Conservation (phyloP, 2,888 invertebrate genomes). For the Netelia melanura region DNA sequence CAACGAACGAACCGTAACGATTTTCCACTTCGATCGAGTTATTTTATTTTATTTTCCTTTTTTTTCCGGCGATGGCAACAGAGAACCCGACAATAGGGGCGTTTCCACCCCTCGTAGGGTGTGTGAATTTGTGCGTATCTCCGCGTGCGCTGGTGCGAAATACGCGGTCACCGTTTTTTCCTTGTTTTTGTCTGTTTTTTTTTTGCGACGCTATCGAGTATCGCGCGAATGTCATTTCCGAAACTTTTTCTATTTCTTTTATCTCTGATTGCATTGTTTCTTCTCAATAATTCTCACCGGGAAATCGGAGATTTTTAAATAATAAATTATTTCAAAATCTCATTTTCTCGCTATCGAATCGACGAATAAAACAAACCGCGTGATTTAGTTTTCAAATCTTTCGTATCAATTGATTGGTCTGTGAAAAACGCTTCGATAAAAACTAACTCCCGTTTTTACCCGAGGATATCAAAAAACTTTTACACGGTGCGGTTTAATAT, state of each 20-base stretch:
- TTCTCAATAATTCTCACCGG: not conserved
- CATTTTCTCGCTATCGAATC: no score
- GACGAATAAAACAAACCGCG: no score
- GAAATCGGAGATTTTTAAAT: no score
- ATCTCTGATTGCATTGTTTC: slow-evolving; percentile 37
- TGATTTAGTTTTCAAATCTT: no score
- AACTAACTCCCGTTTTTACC: no score
- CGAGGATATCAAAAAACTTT: no score
- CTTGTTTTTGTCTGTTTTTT: no score
- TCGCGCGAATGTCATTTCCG: slow-evolving; percentile 36
- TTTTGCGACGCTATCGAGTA: slow-evolving; percentile 8
- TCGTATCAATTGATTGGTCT: no score
- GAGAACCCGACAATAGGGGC: slow-evolving; percentile 35
- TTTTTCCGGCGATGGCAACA: slow-evolving; percentile 8
- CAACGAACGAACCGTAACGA: slow-evolving; percentile 51
- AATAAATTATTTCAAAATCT: no score
- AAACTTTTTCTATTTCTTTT: slow-evolving; percentile 32
- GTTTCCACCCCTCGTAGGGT: slow-evolving; percentile 2
- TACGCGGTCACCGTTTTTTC: slow-evolving; percentile 20
- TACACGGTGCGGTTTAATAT: no score
- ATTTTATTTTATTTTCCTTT: slow-evolving; percentile 25
- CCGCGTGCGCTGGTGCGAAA: slow-evolving; percentile 26
- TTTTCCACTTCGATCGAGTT: slow-evolving; percentile 56
- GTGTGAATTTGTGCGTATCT: not conserved
- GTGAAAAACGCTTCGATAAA: no score